phyloP scores from a whole-genome alignment of 2,113 vertebrate genomes.

The Cyphomyrus discorhynchus region DNA sequence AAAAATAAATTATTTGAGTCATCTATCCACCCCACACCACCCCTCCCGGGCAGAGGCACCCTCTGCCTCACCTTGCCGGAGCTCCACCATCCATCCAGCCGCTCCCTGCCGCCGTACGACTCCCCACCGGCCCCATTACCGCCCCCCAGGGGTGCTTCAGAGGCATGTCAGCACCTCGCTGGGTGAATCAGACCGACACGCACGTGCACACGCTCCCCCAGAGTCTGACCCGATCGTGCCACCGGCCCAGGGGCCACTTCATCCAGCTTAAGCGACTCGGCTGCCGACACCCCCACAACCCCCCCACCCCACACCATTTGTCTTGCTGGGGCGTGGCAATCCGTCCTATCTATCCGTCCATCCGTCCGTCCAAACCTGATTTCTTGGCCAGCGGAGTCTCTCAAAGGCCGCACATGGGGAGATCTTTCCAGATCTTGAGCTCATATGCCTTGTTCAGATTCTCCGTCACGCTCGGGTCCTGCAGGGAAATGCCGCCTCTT shows the following conservation, averaged over 20 bases:
- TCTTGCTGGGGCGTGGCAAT: background rate
- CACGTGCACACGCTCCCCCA: background rate
- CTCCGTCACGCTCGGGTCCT: background rate
- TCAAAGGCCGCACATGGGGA: background rate
- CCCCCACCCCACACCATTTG: background rate
- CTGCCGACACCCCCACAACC: background rate
- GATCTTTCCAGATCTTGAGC: too few relatives aligned
- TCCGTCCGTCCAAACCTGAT: background rate
- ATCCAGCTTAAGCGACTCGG: background rate
- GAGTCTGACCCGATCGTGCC: background rate
- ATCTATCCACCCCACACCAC: background rate
- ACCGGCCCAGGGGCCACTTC: background rate
- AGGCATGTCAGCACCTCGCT: background rate
- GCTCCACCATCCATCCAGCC: background rate
- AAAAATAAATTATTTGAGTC: background rate
- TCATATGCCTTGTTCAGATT: background rate
- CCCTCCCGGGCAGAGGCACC: background rate
- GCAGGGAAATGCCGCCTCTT: background rate
- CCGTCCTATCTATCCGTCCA: background rate
- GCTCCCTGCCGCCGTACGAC: background rate
- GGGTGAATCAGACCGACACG: background rate
- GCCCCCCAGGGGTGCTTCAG: background rate
- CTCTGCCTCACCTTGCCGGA: background rate
- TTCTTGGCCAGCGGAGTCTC: background rate
- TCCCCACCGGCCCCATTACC: background rate